Base-by-base conservation (phyloP, 2,113 vertebrate species). In the Myotis brandtii region DNA sequence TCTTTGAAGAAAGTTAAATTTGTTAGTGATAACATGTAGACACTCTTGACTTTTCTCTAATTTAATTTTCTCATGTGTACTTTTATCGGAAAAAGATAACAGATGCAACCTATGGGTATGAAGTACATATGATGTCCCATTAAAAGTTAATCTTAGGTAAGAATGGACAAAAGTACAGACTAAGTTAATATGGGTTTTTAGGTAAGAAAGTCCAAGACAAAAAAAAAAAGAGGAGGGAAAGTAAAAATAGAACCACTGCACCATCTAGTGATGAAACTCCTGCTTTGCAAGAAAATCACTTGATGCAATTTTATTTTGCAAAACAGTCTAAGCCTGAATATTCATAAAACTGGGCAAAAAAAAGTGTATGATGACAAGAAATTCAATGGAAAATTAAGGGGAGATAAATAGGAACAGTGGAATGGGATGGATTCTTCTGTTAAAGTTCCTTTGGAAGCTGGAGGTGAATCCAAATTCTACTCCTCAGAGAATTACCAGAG, bases 231-330 rank as follows among this genome's bases (percentile, higher is more conserved):
- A n/a, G 40, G 40, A 13, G 9, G 34, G 9, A n/a, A 91, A 75
- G 43, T 84, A 86, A 82, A 82, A 86, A 86, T 81, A 16, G 96
- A 94, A 85, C 91, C 23, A 86, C 8, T 34, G 0, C 84, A n/a
- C 96, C 97, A 98, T 84, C 97, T 97, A 96, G 97, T 80, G 97
- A 27, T n/a, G 0, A 40, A 82, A 66, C 4, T 40, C 20, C 54
- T 9, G 17, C 66, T 50, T 86, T 95, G 83, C 95, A 96, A 72
- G 50, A 84, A 89, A 89, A 67, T 5, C 40, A 54, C 9, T 18
- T 4, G 5, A 79, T 32, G 20, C 2, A 82, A 89, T 82, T 95
- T 1, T 30, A 54, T 66, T 84, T 70, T 82, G 43, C 13, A 64
- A 50, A 81, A 43, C 48, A 48, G 16, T 52, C 13, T 64, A 14